These are phyloP conservation scores for Isurus oxyrinchus DNA, from an alignment of 2,113 vertebrate genomes.

Conservation along the genomic window DNA sequence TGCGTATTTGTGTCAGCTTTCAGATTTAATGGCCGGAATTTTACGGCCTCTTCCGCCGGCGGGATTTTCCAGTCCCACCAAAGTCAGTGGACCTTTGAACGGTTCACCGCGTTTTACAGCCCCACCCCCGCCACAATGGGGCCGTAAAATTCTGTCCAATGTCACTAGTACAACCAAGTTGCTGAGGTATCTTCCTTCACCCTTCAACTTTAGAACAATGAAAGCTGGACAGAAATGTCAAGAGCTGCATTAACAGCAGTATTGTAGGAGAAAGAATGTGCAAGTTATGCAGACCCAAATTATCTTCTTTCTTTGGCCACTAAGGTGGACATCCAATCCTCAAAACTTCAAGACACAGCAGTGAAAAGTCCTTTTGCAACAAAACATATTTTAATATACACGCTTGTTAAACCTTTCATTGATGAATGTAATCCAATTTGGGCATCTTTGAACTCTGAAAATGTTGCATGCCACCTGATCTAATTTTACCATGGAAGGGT, in stretches of 20 bases:
- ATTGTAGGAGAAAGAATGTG: background rate
- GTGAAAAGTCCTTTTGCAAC: background rate
- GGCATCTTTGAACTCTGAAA: background rate
- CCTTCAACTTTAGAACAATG: background rate
- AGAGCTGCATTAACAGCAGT: background rate
- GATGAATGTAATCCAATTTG: background rate
- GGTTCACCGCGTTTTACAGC: too few species aligned
- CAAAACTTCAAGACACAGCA: background rate
- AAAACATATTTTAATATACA: background rate
- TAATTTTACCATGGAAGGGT: background rate
- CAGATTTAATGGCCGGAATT: background rate
- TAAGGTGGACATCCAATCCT: background rate
- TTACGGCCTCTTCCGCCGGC: too few species aligned
- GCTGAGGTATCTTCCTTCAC: background rate
- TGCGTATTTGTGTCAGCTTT: background rate
- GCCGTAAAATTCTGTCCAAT: too few species aligned
- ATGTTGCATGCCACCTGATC: background rate
- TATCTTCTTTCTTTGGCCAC: background rate
- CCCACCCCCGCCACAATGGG: too few species aligned
- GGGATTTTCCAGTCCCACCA: too few species aligned
- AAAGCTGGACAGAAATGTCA: background rate
- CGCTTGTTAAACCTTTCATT: background rate
- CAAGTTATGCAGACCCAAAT: background rate
- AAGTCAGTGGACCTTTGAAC: too few species aligned
- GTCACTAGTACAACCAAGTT: background rate